Evolutionary conservation across 2,888 invertebrate species (phyloP).

Genomic region (Protodeltote pygarga): DNA sequence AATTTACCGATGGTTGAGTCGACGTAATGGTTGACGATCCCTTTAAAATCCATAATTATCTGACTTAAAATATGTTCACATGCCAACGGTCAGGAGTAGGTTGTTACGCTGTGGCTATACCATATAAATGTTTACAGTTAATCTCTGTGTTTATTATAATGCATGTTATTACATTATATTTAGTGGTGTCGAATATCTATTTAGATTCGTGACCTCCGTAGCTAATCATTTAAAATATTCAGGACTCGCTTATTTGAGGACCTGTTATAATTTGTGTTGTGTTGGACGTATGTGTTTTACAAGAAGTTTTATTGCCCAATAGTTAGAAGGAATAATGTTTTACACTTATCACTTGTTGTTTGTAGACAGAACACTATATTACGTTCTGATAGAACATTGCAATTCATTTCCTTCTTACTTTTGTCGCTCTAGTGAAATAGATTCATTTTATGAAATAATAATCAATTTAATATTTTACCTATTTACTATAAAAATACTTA

Average conservation of each 20-base stretch:
- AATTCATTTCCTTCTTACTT: slow-evolving; percentile 10
- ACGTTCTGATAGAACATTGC: slow-evolving; percentile 4
- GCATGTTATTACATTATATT: slow-evolving; percentile 3
- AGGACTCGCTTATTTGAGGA: slow-evolving; percentile 7
- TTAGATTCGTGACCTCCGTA: slow-evolving; percentile 19
- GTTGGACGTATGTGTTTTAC: slow-evolving; percentile 4
- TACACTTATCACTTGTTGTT: neutral
- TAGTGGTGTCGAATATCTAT: slow-evolving; percentile 19
- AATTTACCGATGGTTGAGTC: too few relatives aligned
- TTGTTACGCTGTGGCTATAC: slow-evolving; percentile 10
- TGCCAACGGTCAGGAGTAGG: neutral
- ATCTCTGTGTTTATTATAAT: slow-evolving; percentile 13
- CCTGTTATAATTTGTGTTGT: slow-evolving; percentile 1
- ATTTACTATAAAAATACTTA: slow-evolving; percentile 27
- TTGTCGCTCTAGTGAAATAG: neutral
- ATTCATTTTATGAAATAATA: slow-evolving; percentile 30
- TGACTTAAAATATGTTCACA: neutral
- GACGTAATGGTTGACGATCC: too few relatives aligned
- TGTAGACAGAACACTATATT: neutral
- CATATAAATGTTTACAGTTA: slow-evolving; percentile 17
- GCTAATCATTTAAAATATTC: slow-evolving; percentile 3
- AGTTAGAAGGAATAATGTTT: neutral
- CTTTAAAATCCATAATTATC: neutral
- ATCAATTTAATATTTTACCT: slow-evolving; percentile 20
- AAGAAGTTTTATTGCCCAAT: neutral